Conservation (phyloP, 2,113 vertebrate genomes). For the Rhynchomys soricoides region DNA sequence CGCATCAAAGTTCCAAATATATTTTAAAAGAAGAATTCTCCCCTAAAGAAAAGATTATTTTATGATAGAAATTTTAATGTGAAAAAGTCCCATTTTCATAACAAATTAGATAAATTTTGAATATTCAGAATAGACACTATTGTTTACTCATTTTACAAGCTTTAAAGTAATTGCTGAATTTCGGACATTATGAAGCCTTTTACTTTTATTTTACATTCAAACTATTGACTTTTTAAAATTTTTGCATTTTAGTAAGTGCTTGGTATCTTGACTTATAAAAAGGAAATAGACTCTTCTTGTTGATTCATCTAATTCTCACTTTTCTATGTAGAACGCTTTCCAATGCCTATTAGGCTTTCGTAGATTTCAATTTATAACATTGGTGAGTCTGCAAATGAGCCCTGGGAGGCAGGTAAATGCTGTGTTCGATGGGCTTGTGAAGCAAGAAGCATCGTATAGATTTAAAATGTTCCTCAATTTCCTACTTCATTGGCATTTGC, state of each 20-base stretch:
- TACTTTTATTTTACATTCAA: conserved; percentile 17
- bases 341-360: conserved; percentile 39
- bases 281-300: neutral
- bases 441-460: neutral
- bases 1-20: neutral
- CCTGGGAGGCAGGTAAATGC: conserved; percentile 58
- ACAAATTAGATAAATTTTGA: neutral
- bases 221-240: neutral
- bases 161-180: neutral
- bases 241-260: neutral
- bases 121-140: neutral
- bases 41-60: neutral
- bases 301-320: conserved; percentile 53
- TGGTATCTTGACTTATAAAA: neutral
- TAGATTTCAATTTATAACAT: conserved; percentile 47
- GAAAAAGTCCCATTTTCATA: neutral
- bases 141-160: neutral
- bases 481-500: conserved; percentile 42
- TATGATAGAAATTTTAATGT: neutral
- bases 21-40: neutral
- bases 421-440: neutral
- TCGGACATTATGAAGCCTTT: neutral
- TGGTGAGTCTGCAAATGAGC: neutral
- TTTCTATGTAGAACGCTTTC: conserved; percentile 28
- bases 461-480: conserved; percentile 53